A percentile compares a stretch with the other conserved stretches of the same genome.
Evolutionary conservation across 2,797 vertebrate species (phyloP).

Genomic region (Thripadectes ignobilis): DNA sequence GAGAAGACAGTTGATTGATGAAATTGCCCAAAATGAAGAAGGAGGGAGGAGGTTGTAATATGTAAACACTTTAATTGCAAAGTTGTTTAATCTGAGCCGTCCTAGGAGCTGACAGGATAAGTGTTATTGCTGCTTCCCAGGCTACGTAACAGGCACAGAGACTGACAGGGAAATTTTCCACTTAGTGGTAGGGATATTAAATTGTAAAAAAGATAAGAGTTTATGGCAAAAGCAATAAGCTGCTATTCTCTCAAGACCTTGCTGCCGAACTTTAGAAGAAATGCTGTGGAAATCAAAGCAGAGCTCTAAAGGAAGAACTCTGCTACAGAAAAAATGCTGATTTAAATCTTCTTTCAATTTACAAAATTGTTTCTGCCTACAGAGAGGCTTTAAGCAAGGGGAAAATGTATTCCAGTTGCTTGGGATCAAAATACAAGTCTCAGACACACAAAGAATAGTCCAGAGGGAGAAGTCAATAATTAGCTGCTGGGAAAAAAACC

Average conservation of each 20-base stretch:
- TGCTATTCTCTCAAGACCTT: slow-evolving; percentile 2
- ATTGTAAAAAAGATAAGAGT: slow-evolving; percentile 1
- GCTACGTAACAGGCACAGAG: neutral
- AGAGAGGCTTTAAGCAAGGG: neutral
- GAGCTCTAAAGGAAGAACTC: neutral
- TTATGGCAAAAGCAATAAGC: neutral
- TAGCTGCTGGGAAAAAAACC: neutral
- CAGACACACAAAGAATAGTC: neutral
- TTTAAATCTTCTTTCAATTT: neutral
- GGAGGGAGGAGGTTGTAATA: neutral
- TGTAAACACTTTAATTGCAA: neutral
- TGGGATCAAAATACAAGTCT: slow-evolving; percentile 5
- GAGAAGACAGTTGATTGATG: neutral
- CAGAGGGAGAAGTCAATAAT: neutral
- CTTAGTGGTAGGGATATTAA: neutral
- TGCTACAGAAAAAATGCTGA: neutral
- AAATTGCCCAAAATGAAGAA: neutral
- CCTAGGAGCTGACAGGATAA: neutral
- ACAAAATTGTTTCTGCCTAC: neutral
- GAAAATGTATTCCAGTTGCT: neutral
- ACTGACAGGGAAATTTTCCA: neutral
- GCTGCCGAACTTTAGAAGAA: neutral
- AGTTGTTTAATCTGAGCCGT: neutral
- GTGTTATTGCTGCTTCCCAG: neutral
- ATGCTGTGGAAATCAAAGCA: neutral